These are phyloP conservation scores for Brachionus rubens DNA, from an alignment of 1,140 invertebrate genomes.

Conservation along the genomic window DNA sequence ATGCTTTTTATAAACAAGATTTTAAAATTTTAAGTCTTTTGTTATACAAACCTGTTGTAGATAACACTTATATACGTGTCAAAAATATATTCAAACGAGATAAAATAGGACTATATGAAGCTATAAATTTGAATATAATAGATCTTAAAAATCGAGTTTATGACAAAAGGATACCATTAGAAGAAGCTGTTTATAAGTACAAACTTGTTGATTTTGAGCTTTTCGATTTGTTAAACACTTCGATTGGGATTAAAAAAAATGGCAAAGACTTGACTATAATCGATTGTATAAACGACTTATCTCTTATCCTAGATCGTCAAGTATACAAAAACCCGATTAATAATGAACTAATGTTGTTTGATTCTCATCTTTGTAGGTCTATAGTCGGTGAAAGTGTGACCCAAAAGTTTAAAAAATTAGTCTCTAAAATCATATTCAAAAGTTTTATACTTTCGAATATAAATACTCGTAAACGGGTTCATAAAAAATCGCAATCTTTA, in stretches of 20 bases:
- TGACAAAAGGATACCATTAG: not conserved
- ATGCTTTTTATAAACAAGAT: not conserved
- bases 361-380: not conserved
- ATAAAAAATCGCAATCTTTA: not conserved
- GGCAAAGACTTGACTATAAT: not conserved
- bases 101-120: constrained; percentile 19
- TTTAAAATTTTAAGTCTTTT: not conserved
- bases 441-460: not conserved
- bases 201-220: not conserved
- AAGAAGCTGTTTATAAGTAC: constrained; percentile 17
- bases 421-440: not conserved
- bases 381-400: not conserved
- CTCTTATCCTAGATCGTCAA: not conserved
- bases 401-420: not conserved
- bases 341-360: not conserved
- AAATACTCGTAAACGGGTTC: not conserved
- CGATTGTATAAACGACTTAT: not conserved
- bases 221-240: not conserved
- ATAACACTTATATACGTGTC: not conserved
- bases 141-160: not conserved
- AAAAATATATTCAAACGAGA: not conserved
- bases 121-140: not conserved
- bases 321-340: not conserved
- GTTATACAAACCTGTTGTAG: not conserved
- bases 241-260: not conserved